Base-by-base conservation (phyloP, 2,888 invertebrate genomes). In the Temnothorax unifasciatus region DNA sequence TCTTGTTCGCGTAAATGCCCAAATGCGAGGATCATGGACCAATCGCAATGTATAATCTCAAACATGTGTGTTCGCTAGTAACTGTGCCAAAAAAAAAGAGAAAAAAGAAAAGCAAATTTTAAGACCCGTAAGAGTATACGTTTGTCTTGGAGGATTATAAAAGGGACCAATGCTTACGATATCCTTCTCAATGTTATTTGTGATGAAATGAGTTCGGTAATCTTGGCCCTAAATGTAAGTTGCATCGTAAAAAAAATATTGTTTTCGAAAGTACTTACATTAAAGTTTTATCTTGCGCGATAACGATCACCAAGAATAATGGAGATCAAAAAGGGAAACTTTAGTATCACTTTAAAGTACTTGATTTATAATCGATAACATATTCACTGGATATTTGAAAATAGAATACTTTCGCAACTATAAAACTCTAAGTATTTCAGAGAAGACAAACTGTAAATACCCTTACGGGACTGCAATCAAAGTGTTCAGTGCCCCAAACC, bases 401-500 rank as follows among this genome's bases (percentile, higher is more conserved):
- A 77, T 47, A 47, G 15, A 44, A 59, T 59, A 73, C 4, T 77
- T 77, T n/a, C 11, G 34, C 21, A 38, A 59, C 11, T 59, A 2
- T 41, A 59, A 79, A 79, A 47, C 47, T 25, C 5, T n/a, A 59
- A 79, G 9, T 47, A 21, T 79, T 71, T 86, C 69, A 74, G n/a
- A 52, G 54, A 63, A 66, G 50, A 64, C 74, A 74, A 83, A 84
- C 69, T 66, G 73, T 18, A 69, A 84, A 69, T 88, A 88, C 86
- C 84, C 89, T 89, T 89, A 92, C 91, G 90, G 92, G 92, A 88
- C 91, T 87, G 89, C 47, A 90, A 85, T 91, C 87, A 89, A 90
- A 92, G 93, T 93, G 93, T 93, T 93, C 93, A 93, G 90, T 79
- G 86, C 79, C 87, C 89, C 81, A 86, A 87, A 87, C 86, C 87